Evolutionary conservation across 2,888 invertebrate species (phyloP), one percentile per base, ranked within the genome.

Genomic region (Tachystola acroxantha): DNA sequence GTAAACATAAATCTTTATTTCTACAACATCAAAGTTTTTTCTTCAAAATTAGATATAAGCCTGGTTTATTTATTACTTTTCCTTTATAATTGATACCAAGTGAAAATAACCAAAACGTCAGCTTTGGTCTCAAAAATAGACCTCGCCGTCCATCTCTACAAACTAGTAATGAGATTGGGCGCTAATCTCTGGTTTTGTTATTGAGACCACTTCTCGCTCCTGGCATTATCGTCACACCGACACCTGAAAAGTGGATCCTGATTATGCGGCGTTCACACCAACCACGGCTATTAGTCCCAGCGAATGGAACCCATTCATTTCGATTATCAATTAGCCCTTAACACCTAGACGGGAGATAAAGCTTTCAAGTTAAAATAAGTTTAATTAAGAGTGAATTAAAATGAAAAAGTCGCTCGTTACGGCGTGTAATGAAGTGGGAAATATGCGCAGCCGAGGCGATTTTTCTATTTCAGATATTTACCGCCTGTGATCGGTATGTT

Each of bases 321-420:
- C 64, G 63, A 74, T 74, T 74, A 80, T 78, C 78, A 81, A 78
- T 84, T 78, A 79, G 78, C 68, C 61, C 63, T 73, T 65, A 74
- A 78, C 82, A 76, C 79, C 75, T 74, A 71, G 64, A 65, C 60
- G 50, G 46, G 42, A 60, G 78, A 80, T 80, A 78, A 69, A 46
- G 51, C 56, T 64, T 71, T 62, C 53, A 51, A 48, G 48, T 45
- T 24, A n/a, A 24, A 24, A 24, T 6, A 59, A 65, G 43, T 68
- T 72, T 74, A 81, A 81, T 74, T 73, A 69, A 72, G 64, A 61
- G 69, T 57, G 62, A 69, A 79, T 76, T 75, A 76, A 74, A 77
- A 71, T 76, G 70, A 77, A 76, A 69, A 70, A 75, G 69, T 53
- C 50, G 45, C 57, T 65, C 63, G 64, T 66, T 67, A 68, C 51